These are phyloP conservation scores for Drosophila arawakana DNA, from an alignment of 1,140 invertebrate genomes.

Conservation along the genomic window DNA sequence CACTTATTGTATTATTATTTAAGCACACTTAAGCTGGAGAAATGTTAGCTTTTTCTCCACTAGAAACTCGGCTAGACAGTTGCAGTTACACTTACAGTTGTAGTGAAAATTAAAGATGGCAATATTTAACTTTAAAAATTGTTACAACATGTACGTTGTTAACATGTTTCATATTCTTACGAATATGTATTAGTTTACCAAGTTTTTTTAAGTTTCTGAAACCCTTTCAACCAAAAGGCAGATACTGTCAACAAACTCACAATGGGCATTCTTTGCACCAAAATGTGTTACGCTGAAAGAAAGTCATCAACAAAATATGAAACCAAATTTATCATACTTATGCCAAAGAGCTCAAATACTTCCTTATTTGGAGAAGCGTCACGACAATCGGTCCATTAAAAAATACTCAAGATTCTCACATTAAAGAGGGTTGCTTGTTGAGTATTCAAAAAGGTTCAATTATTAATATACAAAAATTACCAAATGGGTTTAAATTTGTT, in stretches of 20 bases:
- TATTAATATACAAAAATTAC: background rate
- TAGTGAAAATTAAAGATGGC: background rate
- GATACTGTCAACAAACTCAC: conserved; percentile 34
- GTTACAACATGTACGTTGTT: too few relatives aligned
- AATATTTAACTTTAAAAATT: background rate
- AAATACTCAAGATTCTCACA: conserved; percentile 9
- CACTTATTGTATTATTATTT: conserved; percentile 16
- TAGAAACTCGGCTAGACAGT: background rate
- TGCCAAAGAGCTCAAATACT: conserved; percentile 27
- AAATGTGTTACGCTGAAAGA: conserved; percentile 6
- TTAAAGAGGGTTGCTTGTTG: background rate
- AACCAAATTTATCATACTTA: conserved; percentile 47
- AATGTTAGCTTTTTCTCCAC: background rate
- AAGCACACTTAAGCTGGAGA: background rate
- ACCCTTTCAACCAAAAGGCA: background rate
- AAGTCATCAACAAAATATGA: conserved; percentile 23
- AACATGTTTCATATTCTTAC: too few relatives aligned
- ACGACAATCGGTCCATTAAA: conserved; percentile 29
- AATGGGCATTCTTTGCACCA: conserved; percentile 1
- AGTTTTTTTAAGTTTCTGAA: background rate
- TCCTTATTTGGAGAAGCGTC: conserved; percentile 12
- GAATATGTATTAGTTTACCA: too few relatives aligned
- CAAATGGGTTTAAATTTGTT: background rate
- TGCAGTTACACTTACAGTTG: background rate
- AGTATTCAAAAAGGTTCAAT: background rate